Conservation (phyloP, 2,113 vertebrate genomes). For the Vidua macroura region DNA sequence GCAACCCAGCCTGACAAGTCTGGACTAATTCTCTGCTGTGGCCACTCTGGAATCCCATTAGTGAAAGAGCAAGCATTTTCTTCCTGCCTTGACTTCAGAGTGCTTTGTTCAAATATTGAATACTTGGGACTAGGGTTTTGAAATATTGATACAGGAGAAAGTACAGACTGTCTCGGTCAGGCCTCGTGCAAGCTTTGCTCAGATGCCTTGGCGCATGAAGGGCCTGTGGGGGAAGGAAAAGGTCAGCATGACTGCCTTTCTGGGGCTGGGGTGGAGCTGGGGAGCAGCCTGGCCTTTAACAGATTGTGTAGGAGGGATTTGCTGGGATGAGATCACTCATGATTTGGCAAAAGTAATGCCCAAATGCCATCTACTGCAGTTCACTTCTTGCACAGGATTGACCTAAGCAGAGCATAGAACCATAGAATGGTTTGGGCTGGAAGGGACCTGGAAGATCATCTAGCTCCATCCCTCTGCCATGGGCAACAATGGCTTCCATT, state of each 20-base stretch:
- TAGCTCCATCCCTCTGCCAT: neutral
- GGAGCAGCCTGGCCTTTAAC: neutral
- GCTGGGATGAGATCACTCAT: neutral
- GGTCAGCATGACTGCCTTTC: neutral
- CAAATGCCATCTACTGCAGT: neutral
- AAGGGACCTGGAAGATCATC: neutral
- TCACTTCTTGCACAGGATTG: neutral
- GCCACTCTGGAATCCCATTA: neutral
- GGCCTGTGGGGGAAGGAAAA: neutral
- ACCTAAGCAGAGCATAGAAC: neutral
- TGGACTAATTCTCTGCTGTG: neutral
- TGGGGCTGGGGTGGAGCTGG: neutral
- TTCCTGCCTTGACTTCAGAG: neutral
- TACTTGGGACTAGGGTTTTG: neutral
- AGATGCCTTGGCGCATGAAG: rapidly evolving
- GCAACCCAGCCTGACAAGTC: neutral
- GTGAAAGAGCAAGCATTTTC: neutral
- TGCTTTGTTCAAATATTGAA: slow-evolving; percentile 1
- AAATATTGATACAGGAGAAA: slow-evolving; percentile 6
- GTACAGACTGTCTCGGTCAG: neutral
- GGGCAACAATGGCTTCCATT: neutral
- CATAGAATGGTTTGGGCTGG: neutral
- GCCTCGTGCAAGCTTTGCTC: neutral
- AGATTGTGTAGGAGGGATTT: neutral
- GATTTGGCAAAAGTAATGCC: neutral